Conservation (phyloP, 2,113 vertebrate species). For the Gallinago undulata region DNA sequence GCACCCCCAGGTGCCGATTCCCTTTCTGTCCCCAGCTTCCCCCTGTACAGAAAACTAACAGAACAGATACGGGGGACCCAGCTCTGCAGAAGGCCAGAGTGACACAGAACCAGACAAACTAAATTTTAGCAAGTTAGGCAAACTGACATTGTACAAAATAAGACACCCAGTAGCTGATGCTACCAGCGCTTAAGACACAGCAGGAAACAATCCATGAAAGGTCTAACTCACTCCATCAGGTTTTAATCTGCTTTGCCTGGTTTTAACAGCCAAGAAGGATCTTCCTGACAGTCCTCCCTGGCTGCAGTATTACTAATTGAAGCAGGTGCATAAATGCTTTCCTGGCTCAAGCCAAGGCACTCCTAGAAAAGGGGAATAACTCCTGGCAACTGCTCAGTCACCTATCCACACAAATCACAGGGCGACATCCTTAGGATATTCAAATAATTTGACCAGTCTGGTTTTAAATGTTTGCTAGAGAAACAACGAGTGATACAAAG, state of each 20-base stretch:
- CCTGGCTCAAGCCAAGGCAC: not conserved
- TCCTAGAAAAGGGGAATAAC: not conserved
- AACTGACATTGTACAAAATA: not conserved
- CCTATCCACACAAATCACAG: not conserved
- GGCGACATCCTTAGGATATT: not conserved
- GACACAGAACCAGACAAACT: not conserved
- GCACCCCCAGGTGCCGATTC: not conserved
- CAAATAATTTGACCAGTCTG: not conserved
- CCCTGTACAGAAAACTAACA: not conserved
- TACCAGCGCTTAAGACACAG: not conserved
- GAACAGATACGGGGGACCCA: not conserved
- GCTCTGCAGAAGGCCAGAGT: not conserved
- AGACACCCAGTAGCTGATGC: not conserved
- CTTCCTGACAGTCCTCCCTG: not conserved
- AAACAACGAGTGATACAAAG: not conserved
- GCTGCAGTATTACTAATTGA: not conserved
- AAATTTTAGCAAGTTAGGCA: not conserved
- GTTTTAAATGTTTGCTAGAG: not conserved
- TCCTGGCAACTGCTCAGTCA: not conserved
- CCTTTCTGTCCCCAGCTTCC: not conserved
- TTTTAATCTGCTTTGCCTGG: not conserved
- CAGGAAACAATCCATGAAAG: not conserved
- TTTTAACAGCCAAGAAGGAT: not conserved
- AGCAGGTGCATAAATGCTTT: not conserved
- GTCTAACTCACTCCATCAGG: not conserved